phyloP scores from a whole-genome alignment of 2,113 vertebrate species.

The Tursiops truncatus region DNA sequence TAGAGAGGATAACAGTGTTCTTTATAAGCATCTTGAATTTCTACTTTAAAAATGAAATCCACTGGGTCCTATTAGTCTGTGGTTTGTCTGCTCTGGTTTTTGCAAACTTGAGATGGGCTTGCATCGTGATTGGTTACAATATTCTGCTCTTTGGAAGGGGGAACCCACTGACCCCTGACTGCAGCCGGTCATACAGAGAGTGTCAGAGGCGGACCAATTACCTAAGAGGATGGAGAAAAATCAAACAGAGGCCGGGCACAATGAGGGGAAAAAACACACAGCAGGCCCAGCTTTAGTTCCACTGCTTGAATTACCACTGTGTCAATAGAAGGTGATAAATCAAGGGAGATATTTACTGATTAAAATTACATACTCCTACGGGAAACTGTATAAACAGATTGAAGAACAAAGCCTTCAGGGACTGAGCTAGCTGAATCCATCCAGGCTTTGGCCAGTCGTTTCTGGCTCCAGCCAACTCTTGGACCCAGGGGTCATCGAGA shows the following conservation, averaged over 20 bases:
- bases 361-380: slow-evolving; percentile 79
- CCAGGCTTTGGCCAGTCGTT: slow-evolving; percentile 41
- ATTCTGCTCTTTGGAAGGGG: background rate
- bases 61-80: slow-evolving; percentile 58
- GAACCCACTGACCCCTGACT: slow-evolving; percentile 53
- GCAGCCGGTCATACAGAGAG: slow-evolving; percentile 16
- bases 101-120: background rate
- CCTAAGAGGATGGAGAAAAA: slow-evolving; percentile 65
- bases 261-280: slow-evolving; percentile 62
- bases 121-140: background rate
- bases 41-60: slow-evolving; percentile 68
- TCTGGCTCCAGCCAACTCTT: slow-evolving; percentile 61
- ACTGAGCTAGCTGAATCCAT: slow-evolving; percentile 33
- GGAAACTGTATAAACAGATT: slow-evolving; percentile 78
- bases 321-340: slow-evolving; percentile 75
- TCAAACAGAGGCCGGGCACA: slow-evolving; percentile 51
- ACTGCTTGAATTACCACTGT: slow-evolving; percentile 59
- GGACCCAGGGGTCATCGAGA: slow-evolving; percentile 55
- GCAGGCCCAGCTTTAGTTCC: slow-evolving; percentile 48
- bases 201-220: slow-evolving; percentile 64
- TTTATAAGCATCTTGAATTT: slow-evolving; percentile 68
- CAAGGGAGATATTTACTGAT: slow-evolving; percentile 79
- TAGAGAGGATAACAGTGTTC: slow-evolving; percentile 47
- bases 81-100: slow-evolving; percentile 65
- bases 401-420: slow-evolving; percentile 71